phyloP scores from a whole-genome alignment of 2,797 vertebrate species.

The Choloepus didactylus region DNA sequence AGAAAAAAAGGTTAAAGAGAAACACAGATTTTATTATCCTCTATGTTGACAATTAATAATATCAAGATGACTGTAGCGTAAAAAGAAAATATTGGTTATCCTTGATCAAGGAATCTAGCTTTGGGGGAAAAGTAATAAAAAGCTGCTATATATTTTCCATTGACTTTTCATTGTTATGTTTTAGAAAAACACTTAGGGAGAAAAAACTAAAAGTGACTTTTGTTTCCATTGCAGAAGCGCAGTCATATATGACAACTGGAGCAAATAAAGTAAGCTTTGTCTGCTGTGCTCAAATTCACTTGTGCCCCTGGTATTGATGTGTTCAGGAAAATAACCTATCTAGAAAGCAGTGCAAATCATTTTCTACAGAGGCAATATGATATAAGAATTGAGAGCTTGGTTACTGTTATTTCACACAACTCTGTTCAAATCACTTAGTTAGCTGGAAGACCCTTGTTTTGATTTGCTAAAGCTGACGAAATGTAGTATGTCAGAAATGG shows the following conservation, averaged over 20 bases:
- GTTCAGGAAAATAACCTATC: not conserved
- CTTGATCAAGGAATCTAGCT: not conserved
- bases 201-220: conserved; percentile 26
- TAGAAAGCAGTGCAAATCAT: not conserved
- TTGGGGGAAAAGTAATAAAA: conserved; percentile 23
- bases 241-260: not conserved
- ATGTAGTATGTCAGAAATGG: too few species aligned
- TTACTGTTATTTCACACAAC: not conserved
- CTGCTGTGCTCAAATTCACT: not conserved
- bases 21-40: conserved; percentile 66
- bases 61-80: not conserved
- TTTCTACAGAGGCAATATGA: not conserved
- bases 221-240: not conserved
- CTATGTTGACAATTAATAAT: conserved; percentile 62
- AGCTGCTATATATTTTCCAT: not conserved
- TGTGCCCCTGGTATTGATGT: not conserved
- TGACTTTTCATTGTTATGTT: conserved; percentile 27
- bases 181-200: not conserved
- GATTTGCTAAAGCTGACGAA: too few species aligned
- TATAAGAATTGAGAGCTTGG: not conserved
- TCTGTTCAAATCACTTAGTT: not conserved
- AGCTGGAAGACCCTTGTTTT: not conserved
- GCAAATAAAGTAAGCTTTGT: not conserved
- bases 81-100: not conserved
- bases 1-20: conserved; percentile 62